Base-by-base conservation (phyloP, 2,888 invertebrate genomes). In the Hypena proboscidalis region DNA sequence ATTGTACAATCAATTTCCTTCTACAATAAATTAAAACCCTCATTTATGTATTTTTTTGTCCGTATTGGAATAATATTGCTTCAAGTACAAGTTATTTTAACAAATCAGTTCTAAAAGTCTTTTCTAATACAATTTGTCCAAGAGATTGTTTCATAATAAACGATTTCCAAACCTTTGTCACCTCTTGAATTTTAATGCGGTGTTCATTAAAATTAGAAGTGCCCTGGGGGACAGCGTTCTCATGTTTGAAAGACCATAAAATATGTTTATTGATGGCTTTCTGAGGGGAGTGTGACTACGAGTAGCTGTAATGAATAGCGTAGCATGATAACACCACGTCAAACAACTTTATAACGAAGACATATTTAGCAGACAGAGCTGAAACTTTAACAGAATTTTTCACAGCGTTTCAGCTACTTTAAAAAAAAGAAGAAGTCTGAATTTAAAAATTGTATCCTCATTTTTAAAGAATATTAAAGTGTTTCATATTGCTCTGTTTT, bases 331-430 rank as follows among this genome's bases (percentile, higher is more conserved):
- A 36, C 21, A 23, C n/a, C 20, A n/a, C 14, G 26, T 31, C 35
- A 42, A 54, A 33, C 31, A 27, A 22, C 43, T 43, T 53, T 19
- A 46, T 32, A 41, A 37, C 10, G 7, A 10, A 21, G 17, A 43
- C 21, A 29, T 21, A 11, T 25, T 26, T 22, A 29, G 21, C 15
- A 13, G n/a, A n/a, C n/a, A 27, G 13, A 20, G 7, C 21, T 20
- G n/a, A 38, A 53, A 46, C 26, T 53, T 53, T 49, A 58, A 58
- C 46, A 39, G 21, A 53, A 32, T 58, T 45, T 57, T 49, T 39
- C 15, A 8, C 40, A 20, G 7, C 8, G 30, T 26, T 15, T 14
- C 7, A 7, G 26, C 36, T 15, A 4, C 29, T 4, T 26, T 9
- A 23, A 8, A 11, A 6, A n/a, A 26, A 7, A n/a, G 1, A 11